A percentile compares a stretch with the other conserved stretches of the same genome.
Evolutionary conservation across 2,888 invertebrate genomes (phyloP).

Genomic region (Maniola hyperantus): DNA sequence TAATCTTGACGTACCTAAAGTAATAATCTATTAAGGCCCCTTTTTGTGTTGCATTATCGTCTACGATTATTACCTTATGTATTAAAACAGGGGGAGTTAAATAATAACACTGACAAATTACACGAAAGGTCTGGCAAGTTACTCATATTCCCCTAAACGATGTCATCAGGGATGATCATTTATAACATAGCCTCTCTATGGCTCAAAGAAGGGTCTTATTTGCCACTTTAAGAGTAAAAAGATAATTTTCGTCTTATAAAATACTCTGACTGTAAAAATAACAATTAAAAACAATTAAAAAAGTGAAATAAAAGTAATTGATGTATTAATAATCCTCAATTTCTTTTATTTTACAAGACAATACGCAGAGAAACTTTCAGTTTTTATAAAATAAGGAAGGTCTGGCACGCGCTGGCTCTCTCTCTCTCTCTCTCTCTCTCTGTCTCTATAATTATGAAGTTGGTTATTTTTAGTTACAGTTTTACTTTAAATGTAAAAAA

Average conservation of each 20-base stretch:
- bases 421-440: too few relatives aligned
- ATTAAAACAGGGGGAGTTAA: constrained; percentile 17
- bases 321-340: too few relatives aligned
- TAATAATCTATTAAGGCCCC: too few relatives aligned
- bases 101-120: constrained; percentile 40
- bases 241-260: constrained; percentile 16
- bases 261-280: not conserved
- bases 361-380: too few relatives aligned
- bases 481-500: too few relatives aligned
- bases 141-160: constrained; percentile 40
- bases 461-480: too few relatives aligned
- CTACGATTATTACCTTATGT: constrained; percentile 3
- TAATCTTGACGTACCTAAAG: too few relatives aligned
- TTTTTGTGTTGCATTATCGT: not conserved
- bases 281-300: not conserved
- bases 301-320: not conserved
- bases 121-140: constrained; percentile 39
- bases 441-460: too few relatives aligned
- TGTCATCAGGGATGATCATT: constrained; percentile 42
- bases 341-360: too few relatives aligned
- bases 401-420: too few relatives aligned
- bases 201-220: constrained; percentile 19
- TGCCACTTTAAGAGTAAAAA: constrained; percentile 27
- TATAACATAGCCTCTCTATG: constrained; percentile 36
- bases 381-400: too few relatives aligned